Evolutionary conservation across 2,888 invertebrate genomes (phyloP).

Genomic region (Ashinkailepas kermadecensis): DNA sequence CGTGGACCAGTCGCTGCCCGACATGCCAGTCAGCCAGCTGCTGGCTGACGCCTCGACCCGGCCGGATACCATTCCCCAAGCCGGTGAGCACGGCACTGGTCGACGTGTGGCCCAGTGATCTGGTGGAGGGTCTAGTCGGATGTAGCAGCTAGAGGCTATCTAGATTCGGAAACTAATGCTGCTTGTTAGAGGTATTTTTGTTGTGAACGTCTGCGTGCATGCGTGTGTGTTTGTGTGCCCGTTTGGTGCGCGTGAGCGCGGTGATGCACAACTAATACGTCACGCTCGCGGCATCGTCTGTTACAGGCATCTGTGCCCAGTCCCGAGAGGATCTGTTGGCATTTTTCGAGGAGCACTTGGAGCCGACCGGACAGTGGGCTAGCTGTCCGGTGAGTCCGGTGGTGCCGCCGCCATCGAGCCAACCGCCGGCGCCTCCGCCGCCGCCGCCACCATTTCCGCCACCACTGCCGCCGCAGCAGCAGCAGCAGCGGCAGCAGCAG

Average conservation of each 20-base stretch:
- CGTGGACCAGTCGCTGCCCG: not conserved
- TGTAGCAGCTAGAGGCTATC: slow-evolving; percentile 40
- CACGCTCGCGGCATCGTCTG: slow-evolving; percentile 27
- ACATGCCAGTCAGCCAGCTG: not conserved
- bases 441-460: slow-evolving; percentile 63
- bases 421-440: slow-evolving; percentile 43
- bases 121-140: too few species aligned
- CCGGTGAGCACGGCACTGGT: too few species aligned
- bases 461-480: slow-evolving; percentile 44
- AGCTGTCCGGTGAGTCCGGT: slow-evolving; percentile 54
- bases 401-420: slow-evolving; percentile 43
- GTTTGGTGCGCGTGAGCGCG: too few species aligned
- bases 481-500: slow-evolving; percentile 39
- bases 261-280: slow-evolving; percentile 27
- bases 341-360: slow-evolving; percentile 57
- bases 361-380: slow-evolving; percentile 61
- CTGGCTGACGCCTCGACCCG: slow-evolving; percentile 47
- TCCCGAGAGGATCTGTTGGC: slow-evolving; percentile 38
- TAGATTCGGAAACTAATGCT: not conserved
- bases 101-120: too few species aligned
- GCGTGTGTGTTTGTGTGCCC: slow-evolving; percentile 25
- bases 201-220: too few species aligned
- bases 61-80: too few species aligned
- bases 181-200: not conserved
- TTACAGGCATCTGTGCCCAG: slow-evolving; percentile 21